Conservation (phyloP, 2,113 vertebrate species). For the Dicerorhinus sumatrensis region DNA sequence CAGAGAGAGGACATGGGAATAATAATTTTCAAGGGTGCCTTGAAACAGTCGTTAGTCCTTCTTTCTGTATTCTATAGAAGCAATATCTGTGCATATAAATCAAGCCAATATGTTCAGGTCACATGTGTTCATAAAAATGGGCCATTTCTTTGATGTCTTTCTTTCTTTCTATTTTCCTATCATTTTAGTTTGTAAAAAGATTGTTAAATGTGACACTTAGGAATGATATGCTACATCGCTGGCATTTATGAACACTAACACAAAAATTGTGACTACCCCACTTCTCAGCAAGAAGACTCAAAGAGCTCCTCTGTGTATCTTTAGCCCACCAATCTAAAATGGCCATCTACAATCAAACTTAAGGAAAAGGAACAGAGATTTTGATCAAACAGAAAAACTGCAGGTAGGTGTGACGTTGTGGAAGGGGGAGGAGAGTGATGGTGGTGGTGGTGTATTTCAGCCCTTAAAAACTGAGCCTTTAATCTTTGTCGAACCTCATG, state of each 20-base stretch:
- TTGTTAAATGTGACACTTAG: neutral
- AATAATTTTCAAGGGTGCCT: conserved; percentile 84
- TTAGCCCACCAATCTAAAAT: neutral
- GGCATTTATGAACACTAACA: neutral
- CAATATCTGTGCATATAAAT: conserved; percentile 75
- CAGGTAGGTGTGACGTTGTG: accelerated
- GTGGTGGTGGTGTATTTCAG: neutral
- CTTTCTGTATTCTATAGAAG: conserved; percentile 69
- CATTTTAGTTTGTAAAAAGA: neutral
- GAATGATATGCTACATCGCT: neutral
- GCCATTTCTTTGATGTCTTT: neutral
- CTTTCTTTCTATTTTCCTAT: neutral
- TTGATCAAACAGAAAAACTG: neutral
- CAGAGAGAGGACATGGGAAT: conserved; percentile 84
- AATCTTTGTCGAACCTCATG: neutral
- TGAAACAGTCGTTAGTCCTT: conserved; percentile 72
- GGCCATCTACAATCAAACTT: neutral
- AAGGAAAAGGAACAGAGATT: neutral
- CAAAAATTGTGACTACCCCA: neutral
- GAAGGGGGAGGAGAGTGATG: neutral
- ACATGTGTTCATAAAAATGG: neutral
- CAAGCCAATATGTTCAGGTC: conserved; percentile 56
- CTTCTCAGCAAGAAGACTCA: neutral
- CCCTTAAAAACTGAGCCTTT: neutral
- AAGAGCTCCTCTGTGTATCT: neutral